phyloP scores from a whole-genome alignment of 2,797 vertebrate genomes.

The Eospalax fontanierii region DNA sequence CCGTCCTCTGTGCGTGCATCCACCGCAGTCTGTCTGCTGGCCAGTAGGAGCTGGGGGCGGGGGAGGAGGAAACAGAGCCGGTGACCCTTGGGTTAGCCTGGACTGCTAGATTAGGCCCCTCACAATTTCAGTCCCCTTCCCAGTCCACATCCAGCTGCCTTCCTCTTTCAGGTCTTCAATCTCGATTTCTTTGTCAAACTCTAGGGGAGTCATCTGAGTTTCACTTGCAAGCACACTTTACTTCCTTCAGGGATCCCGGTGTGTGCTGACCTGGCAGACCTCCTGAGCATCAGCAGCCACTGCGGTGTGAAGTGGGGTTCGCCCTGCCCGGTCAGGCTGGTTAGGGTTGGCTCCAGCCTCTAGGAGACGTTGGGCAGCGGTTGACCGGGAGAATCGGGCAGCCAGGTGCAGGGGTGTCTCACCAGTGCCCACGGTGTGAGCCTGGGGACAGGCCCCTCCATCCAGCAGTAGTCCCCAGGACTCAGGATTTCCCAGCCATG shows the following conservation, averaged over 20 bases:
- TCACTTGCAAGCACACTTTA: not conserved
- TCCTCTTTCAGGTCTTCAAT: not conserved
- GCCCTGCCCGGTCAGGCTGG: constrained; percentile 83
- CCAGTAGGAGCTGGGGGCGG: constrained; percentile 74
- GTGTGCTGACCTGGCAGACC: constrained; percentile 86
- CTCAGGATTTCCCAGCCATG: constrained; percentile 75
- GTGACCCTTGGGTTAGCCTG: not conserved
- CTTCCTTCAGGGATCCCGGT: not conserved
- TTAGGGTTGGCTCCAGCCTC: constrained; percentile 88
- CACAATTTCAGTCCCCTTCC: not conserved
- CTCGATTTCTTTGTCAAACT: constrained; percentile 36
- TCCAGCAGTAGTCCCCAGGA: constrained; percentile 82
- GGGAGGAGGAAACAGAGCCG: not conserved
- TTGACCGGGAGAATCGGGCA: constrained; percentile 85
- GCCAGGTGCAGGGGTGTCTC: constrained; percentile 88
- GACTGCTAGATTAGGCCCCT: not conserved
- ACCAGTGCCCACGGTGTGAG: constrained; percentile 79
- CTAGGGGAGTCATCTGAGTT: not conserved
- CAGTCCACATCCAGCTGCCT: not conserved
- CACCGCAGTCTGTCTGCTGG: constrained; percentile 76
- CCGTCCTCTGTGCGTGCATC: constrained; percentile 89
- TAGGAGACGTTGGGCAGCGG: constrained; percentile 85
- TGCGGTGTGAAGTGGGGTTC: constrained; percentile 87
- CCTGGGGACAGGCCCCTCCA: constrained; percentile 87
- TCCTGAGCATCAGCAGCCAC: constrained; percentile 88